Conservation (phyloP, 2,797 vertebrate genomes). For the Brotula barbata region DNA sequence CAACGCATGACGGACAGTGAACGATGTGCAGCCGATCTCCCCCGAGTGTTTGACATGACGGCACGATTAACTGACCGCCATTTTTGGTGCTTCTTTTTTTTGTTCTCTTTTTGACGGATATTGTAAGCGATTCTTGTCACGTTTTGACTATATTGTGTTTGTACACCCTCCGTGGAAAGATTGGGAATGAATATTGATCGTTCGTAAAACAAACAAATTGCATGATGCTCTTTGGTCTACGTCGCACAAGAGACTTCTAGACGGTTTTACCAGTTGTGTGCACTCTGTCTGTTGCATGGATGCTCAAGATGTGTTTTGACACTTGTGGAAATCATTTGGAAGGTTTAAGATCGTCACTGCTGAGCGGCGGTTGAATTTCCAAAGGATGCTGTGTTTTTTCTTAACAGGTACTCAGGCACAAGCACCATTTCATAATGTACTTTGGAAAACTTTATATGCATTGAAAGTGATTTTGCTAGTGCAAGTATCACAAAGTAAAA, state of each 20-base stretch:
- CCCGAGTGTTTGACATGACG: slow-evolving; percentile 38
- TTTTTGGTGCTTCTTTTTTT: slow-evolving; percentile 26
- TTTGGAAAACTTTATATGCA: slow-evolving; percentile 4
- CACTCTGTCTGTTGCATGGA: slow-evolving; percentile 66
- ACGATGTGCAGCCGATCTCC: slow-evolving; percentile 57
- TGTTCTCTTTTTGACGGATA: slow-evolving; percentile 38
- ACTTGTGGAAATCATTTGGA: slow-evolving; percentile 44
- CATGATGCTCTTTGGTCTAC: slow-evolving; percentile 64
- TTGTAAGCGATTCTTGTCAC: slow-evolving; percentile 47
- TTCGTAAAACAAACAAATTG: slow-evolving; percentile 55
- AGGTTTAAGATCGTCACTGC: neutral
- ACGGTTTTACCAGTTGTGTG: slow-evolving; percentile 43
- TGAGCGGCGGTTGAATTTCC: slow-evolving; percentile 24
- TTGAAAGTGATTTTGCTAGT: neutral
- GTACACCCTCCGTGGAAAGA: slow-evolving; percentile 45
- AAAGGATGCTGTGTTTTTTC: slow-evolving; percentile 32
- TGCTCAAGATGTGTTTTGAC: slow-evolving; percentile 55
- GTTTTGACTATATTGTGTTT: slow-evolving; percentile 50
- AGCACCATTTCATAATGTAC: slow-evolving; percentile 6
- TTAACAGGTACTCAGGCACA: slow-evolving; percentile 49
- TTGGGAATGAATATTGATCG: slow-evolving; percentile 50
- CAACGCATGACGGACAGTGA: slow-evolving; percentile 62
- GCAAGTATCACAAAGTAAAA: neutral
- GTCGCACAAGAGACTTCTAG: slow-evolving; percentile 55
- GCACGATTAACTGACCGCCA: slow-evolving; percentile 32